Evolutionary conservation across 2,113 vertebrate species (phyloP), one percentile per base, ranked within the genome.

Genomic region (Aspidoscelis tigris): DNA sequence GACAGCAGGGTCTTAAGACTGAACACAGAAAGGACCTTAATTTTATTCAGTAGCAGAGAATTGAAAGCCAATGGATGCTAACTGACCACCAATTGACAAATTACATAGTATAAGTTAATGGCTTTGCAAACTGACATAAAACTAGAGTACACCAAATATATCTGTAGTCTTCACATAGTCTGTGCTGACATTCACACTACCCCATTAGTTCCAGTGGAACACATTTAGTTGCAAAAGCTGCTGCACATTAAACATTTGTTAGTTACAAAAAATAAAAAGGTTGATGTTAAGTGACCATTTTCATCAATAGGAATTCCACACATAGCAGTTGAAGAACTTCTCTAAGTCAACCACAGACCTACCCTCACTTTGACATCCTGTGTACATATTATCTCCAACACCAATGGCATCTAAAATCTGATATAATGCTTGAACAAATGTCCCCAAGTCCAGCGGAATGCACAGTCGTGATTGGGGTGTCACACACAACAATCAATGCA

Each of bases 41-140:
- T 75, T 85, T 82, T 82, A 80, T 76, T 47, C 74, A 84, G 3
- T 66, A 77, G 53, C 85, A 88, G 81, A 92, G 92, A 91, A 78
- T 89, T 81, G 93, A 88, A 89, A 93, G 84, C 78, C 93, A 94
- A 93, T 92, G 76, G 81, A 78, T 92, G 85, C 85, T 92, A 93
- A 95, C 93, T 90, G 90, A 91, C 85, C 87, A 89, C 86, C 91
- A 90, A 90, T 92, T 94, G 88, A 94, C 92, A 94, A 84, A 91
- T 74, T 93, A 88, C 88, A 92, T 92, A 91, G 89, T 87, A 74
- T 93, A 92, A 85, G 90, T 82, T 92, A 93, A 92, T 84, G 85
- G 78, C 86, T 90, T 83, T 84, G 43, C 87, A 91, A 93, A 93
- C 83, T 91, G 91, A 92, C 84, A 90, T 80, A 88, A 87, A 91